phyloP scores from a whole-genome alignment of 2,797 vertebrate genomes.

The Momotus momota region DNA sequence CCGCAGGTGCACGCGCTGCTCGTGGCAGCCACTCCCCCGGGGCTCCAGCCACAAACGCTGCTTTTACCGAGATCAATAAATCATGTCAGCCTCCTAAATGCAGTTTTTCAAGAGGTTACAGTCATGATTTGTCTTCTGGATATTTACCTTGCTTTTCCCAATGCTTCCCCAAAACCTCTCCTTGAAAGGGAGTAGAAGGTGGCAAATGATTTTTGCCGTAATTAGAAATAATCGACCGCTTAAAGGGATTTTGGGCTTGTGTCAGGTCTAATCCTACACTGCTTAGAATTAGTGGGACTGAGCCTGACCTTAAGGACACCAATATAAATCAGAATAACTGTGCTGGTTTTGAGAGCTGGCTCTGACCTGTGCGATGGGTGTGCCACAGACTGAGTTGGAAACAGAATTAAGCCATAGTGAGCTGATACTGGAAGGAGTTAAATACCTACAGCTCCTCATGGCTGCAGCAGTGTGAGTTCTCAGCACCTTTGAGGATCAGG shows the following conservation, averaged over 20 bases:
- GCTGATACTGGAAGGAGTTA: neutral
- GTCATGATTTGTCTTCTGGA: neutral
- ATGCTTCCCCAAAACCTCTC: neutral
- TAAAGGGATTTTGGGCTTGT: neutral
- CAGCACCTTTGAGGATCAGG: neutral
- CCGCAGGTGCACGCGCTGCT: neutral
- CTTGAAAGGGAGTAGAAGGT: neutral
- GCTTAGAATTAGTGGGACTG: neutral
- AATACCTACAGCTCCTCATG: fast-evolving
- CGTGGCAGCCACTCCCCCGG: neutral
- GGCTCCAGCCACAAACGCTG: neutral
- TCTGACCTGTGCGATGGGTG: neutral
- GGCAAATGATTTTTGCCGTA: neutral
- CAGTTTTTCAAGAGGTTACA: neutral
- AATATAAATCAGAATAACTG: neutral
- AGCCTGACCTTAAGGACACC: neutral
- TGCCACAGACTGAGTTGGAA: neutral
- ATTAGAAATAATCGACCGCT: slow-evolving; percentile 14
- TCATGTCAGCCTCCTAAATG: neutral
- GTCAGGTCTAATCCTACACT: neutral
- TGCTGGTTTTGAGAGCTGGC: neutral
- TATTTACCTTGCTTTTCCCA: neutral
- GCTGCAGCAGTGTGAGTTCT: neutral
- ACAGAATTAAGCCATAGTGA: neutral
- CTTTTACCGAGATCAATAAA: neutral